phyloP scores from a whole-genome alignment of 2,797 vertebrate genomes.

The Pampus argenteus region DNA sequence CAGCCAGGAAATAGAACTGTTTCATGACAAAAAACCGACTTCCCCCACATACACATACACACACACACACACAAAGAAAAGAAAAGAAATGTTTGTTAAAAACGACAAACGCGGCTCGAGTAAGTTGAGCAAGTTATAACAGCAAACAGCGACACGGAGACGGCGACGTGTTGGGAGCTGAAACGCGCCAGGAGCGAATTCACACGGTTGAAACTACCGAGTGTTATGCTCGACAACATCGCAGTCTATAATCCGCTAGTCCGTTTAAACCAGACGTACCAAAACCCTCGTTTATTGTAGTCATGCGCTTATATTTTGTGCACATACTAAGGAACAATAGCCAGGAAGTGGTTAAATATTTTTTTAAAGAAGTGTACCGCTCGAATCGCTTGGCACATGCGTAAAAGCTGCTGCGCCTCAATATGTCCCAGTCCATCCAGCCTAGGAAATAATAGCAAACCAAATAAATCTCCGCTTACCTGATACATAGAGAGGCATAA shows the following conservation, averaged over 20 bases:
- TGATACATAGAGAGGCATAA: slow-evolving; percentile 90
- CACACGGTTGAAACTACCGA: slow-evolving; percentile 67
- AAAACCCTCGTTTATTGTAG: slow-evolving; percentile 5
- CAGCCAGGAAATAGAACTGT: slow-evolving; percentile 81
- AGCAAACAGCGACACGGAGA: slow-evolving; percentile 51
- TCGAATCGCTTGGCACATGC: slow-evolving; percentile 94
- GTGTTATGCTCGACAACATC: slow-evolving; percentile 65
- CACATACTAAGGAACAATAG: slow-evolving; percentile 71
- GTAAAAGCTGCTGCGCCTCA: slow-evolving; percentile 95
- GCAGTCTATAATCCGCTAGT: slow-evolving; percentile 36
- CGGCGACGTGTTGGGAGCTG: slow-evolving; percentile 56
- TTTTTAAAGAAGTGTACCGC: slow-evolving; percentile 84
- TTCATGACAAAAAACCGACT: slow-evolving; percentile 55
- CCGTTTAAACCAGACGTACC: slow-evolving; percentile 10
- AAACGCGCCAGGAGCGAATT: slow-evolving; percentile 78
- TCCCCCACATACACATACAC: too few species aligned
- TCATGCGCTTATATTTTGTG: slow-evolving; percentile 50
- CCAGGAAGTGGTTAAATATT: slow-evolving; percentile 86
- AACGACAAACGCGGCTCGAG: slow-evolving; percentile 49
- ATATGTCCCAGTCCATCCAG: slow-evolving; percentile 89
- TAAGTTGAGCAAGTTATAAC: slow-evolving; percentile 72
- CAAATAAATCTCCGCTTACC: slow-evolving; percentile 93
- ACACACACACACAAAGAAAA: too few species aligned
- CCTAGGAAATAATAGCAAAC: slow-evolving; percentile 90
- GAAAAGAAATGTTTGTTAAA: slow-evolving; percentile 17